phyloP scores from a whole-genome alignment of 2,888 invertebrate genomes.

The Ochropacha duplaris region DNA sequence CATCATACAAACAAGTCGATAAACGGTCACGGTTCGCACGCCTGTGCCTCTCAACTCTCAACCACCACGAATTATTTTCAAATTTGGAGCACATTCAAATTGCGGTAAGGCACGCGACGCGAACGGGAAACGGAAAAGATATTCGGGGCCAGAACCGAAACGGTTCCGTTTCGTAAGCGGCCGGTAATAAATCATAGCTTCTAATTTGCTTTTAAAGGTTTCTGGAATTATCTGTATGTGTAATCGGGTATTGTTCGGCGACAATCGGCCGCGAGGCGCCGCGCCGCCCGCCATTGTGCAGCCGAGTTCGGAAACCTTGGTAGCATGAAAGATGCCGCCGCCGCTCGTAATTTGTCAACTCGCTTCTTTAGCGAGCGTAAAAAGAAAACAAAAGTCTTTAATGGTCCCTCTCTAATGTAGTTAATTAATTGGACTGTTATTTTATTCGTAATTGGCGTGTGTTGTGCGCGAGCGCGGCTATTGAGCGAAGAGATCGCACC shows the following conservation, averaged over 20 bases:
- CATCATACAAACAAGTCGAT: conserved; percentile 1
- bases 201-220: conserved; percentile 83
- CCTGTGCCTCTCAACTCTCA: conserved; percentile 19
- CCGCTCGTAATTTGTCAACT: conserved; percentile 70
- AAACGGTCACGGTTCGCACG: conserved; percentile 22
- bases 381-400: conserved; percentile 68
- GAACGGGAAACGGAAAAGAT: conserved; percentile 67
- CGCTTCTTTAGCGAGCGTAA: conserved; percentile 28
- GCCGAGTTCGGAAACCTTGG: conserved; percentile 27
- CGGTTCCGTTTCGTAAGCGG: conserved; percentile 66
- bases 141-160: conserved; percentile 50
- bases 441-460: conserved; percentile 58
- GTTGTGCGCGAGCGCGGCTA: conserved; percentile 40
- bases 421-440: conserved; percentile 72
- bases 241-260: conserved; percentile 72
- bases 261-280: conserved; percentile 57
- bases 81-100: conserved; percentile 81
- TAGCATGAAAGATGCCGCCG: conserved; percentile 62
- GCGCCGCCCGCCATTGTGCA: conserved; percentile 52
- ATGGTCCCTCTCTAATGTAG: conserved; percentile 57
- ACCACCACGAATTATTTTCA: conserved; percentile 75
- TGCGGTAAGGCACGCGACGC: conserved; percentile 77
- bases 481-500: conserved; percentile 26
- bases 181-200: conserved; percentile 77
- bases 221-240: conserved; percentile 74